Base-by-base conservation (phyloP, 2,113 vertebrate species). In the Lepisosteus osseus region DNA sequence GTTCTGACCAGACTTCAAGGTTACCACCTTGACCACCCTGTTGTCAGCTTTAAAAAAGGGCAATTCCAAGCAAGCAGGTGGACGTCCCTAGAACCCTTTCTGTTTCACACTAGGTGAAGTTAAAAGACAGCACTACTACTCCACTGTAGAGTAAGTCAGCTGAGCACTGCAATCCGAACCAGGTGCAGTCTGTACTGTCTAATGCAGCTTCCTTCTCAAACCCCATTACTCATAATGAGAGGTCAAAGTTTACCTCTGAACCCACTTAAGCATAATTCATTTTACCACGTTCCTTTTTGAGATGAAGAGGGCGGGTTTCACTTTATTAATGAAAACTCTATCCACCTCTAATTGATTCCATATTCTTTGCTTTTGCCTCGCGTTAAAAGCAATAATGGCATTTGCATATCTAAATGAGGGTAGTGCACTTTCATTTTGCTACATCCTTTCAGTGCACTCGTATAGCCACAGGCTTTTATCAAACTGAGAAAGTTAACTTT, bases 391-490 rank as follows among this genome's bases (percentile, higher is more conserved):
- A 59, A 59, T 59, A 15, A 59, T 59, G 11, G 14, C 41, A 65
- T 65, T 65, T 65, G 62, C 62, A 65, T 65, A 65, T 65, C 41
- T 65, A 41, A 65, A 65, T 29, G 29, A 65, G 41, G 62, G 29
- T 29, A 29, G 15, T 41, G 29, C 41, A 41, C 41, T 41, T 29
- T 65, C 41, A 65, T 65, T 65, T 11, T 59, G 57, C 41, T 5
- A 6, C 6, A 8, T 11, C 17, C 62, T 41, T 40, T 29, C 17
- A 13, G 3, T 65, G 29, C 6, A 7, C 3, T 29, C 29, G 62
- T 4, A 29, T 43, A 65, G 62, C 62, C 29, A 6, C 5, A 65
- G 41, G 62, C 62, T 40, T 65, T 65, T 65, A 65, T 40, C 41
- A 13, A 15, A 65, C 29, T n/a, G 41, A 43, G 29, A 65, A 65